Conservation (phyloP, 2,888 invertebrate genomes). For the Hymenopus coronatus region DNA sequence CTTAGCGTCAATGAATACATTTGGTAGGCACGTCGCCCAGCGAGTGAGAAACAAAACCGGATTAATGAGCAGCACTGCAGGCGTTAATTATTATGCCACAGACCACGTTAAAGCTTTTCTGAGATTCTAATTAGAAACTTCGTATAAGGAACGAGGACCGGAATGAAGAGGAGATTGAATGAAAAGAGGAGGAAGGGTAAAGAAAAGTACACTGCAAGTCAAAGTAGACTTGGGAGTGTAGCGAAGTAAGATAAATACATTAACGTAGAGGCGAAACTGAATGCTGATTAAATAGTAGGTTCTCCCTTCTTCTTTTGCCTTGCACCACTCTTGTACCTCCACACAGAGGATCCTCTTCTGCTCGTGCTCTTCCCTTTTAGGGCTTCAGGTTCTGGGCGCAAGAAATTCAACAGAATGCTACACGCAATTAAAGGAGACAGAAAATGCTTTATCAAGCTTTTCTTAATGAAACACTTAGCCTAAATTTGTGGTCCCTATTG, state of each 20-base stretch:
- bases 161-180: not conserved
- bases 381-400: not conserved
- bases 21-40: not conserved
- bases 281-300: conserved; percentile 21
- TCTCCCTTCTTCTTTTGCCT: not conserved
- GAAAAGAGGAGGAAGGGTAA: not conserved
- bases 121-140: conserved; percentile 7
- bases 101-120: conserved; percentile 10
- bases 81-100: conserved; percentile 23
- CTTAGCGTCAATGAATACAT: not conserved
- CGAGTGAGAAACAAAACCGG: not conserved
- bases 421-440: not conserved
- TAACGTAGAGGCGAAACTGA: not conserved
- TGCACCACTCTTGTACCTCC: not conserved
- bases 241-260: conserved; percentile 25
- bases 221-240: conserved; percentile 13
- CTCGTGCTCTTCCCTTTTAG: not conserved
- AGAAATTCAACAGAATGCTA: not conserved
- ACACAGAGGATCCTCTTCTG: not conserved
- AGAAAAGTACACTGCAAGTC: conserved; percentile 10
- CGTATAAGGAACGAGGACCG: not conserved
- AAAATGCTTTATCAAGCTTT: not conserved
- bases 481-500: not conserved
- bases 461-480: not conserved
- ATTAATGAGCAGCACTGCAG: conserved; percentile 26